Conservation (phyloP, 2,888 invertebrate species). For the Strigamia maritima region DNA sequence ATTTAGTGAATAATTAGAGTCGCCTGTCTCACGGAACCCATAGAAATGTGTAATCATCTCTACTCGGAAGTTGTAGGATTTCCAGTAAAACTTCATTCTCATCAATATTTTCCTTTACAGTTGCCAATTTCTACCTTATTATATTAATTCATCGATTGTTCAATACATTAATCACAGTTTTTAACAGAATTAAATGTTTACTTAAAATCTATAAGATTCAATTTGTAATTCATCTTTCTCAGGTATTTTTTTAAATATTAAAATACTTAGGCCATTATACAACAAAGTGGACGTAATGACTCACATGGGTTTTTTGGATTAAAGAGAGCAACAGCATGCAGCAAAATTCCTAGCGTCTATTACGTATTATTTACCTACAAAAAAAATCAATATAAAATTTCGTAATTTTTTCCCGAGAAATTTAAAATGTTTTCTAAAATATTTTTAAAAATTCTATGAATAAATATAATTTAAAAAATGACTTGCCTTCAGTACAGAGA, state of each 20-base stretch:
- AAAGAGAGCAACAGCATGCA: background rate
- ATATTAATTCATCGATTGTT: background rate
- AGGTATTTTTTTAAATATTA: background rate
- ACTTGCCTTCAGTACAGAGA: background rate
- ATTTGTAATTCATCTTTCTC: background rate
- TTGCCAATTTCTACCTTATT: background rate
- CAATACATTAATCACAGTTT: background rate
- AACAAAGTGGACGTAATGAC: background rate
- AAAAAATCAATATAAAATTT: background rate
- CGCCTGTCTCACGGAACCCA: conserved; percentile 15
- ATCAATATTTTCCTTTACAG: background rate
- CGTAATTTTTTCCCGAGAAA: background rate
- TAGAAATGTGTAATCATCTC: conserved; percentile 14
- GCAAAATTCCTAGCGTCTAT: background rate
- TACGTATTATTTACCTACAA: background rate
- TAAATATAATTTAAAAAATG: background rate
- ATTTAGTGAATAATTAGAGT: background rate
- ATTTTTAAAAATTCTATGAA: background rate
- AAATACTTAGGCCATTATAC: background rate
- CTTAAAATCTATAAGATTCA: background rate
- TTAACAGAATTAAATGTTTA: background rate
- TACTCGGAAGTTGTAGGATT: conserved; percentile 30
- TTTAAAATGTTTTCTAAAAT: background rate
- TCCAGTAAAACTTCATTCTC: background rate
- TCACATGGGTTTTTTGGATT: background rate